Conservation (phyloP, 2,113 vertebrate genomes). For the Percina caprodes region DNA sequence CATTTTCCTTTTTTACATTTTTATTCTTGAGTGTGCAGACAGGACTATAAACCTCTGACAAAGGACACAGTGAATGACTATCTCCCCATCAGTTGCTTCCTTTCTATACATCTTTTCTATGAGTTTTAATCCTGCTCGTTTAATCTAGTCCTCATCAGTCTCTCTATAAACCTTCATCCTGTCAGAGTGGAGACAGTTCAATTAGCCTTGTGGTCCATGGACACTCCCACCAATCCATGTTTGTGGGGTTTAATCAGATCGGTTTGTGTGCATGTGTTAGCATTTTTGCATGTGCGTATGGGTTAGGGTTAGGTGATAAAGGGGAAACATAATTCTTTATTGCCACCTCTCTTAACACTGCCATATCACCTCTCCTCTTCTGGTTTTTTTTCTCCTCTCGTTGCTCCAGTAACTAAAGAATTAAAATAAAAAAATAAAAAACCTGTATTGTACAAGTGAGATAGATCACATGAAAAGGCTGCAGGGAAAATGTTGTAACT, state of each 20-base stretch:
- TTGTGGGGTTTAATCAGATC: constrained; percentile 78
- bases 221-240: constrained; percentile 78
- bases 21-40: background rate
- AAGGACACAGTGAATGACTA: background rate
- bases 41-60: background rate
- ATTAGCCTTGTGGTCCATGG: constrained; percentile 70
- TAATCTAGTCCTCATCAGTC: constrained; percentile 59
- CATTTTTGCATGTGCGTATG: constrained; percentile 3
- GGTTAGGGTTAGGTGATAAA: constrained; percentile 41
- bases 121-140: constrained; percentile 39
- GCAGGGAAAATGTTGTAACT: background rate
- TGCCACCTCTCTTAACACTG: constrained; percentile 25
- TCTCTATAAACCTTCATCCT: constrained; percentile 27
- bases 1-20: background rate
- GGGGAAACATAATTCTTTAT: constrained; percentile 62
- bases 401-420: constrained; percentile 1
- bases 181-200: constrained; percentile 71
- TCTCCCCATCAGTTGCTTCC: background rate
- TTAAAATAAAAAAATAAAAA: constrained; percentile 28
- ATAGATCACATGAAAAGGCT: constrained; percentile 15
- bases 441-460: constrained; percentile 10
- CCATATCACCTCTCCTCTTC: constrained; percentile 12
- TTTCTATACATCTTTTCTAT: constrained; percentile 17
- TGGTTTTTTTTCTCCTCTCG: constrained; percentile 6
- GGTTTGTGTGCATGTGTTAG: constrained; percentile 6